Evolutionary conservation across 1,140 invertebrate genomes (phyloP).

Genomic region (Chrysoperla carnea): DNA sequence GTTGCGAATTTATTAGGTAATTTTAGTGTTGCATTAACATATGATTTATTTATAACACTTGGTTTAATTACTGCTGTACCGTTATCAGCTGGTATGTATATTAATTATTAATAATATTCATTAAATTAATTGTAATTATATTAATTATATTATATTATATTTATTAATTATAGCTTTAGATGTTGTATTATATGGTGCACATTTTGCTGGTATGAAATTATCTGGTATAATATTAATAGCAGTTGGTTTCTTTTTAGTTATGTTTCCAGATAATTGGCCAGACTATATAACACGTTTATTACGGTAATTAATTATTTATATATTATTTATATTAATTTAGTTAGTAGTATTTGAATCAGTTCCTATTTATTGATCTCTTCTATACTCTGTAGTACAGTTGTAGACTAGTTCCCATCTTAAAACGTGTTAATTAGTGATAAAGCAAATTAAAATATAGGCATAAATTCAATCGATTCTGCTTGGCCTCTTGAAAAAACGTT

Average conservation of each 20-base stretch:
- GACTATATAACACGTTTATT: slow-evolving; percentile 78
- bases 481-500: no score
- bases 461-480: no score
- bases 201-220: slow-evolving; percentile 86
- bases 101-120: neutral
- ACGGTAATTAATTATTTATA: slow-evolving; percentile 36
- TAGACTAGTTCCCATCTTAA: no score
- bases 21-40: slow-evolving; percentile 78
- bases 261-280: slow-evolving; percentile 92
- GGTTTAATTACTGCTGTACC: slow-evolving; percentile 82
- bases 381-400: no score
- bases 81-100: slow-evolving; percentile 65
- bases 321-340: slow-evolving; percentile 23
- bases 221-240: slow-evolving; percentile 80
- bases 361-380: no score
- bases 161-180: slow-evolving; percentile 54
- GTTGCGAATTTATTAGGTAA: slow-evolving; percentile 80
- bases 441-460: no score
- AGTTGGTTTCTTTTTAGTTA: slow-evolving; percentile 80
- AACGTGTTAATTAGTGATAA: no score
- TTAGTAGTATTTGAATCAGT: neutral
- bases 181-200: slow-evolving; percentile 62
- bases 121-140: neutral
- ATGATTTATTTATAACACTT: slow-evolving; percentile 82
- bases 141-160: slow-evolving; percentile 5